phyloP scores from a whole-genome alignment of 1,140 invertebrate species.

The Neodiprion fabricii region DNA sequence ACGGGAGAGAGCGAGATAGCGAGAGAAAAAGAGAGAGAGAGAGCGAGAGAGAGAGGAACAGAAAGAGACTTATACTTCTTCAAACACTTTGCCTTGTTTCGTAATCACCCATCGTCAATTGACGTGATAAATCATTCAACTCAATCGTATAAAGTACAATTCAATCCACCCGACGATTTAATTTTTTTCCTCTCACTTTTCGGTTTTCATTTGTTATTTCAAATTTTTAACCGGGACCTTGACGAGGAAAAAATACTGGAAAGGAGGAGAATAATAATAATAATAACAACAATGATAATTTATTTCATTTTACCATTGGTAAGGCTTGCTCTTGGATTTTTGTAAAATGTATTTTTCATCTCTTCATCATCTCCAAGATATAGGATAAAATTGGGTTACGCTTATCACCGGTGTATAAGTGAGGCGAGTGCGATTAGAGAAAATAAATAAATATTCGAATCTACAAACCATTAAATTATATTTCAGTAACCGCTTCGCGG shows the following conservation, averaged over 20 bases:
- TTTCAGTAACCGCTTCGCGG: too few relatives aligned
- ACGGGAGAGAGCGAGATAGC: conserved; percentile 5
- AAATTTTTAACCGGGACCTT: background rate
- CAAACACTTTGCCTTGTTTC: background rate
- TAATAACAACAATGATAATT: background rate
- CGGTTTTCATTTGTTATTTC: background rate
- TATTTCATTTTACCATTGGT: too few relatives aligned
- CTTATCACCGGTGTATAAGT: too few relatives aligned
- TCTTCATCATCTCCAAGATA: too few relatives aligned
- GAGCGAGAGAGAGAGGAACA: conserved; percentile 18
- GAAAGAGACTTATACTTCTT: conserved; percentile 1
- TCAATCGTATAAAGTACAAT: too few relatives aligned
- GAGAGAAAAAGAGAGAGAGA: conserved; percentile 19
- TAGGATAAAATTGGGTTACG: background rate
- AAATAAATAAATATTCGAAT: too few relatives aligned
- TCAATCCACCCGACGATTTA: too few relatives aligned
- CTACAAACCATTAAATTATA: too few relatives aligned
- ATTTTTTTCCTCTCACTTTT: too few relatives aligned
- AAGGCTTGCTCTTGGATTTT: too few relatives aligned
- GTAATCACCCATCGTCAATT: background rate
- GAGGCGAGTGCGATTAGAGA: too few relatives aligned
- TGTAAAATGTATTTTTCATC: too few relatives aligned
- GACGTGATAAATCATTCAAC: background rate
- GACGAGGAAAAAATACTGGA: background rate
- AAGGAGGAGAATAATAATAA: background rate